Evolutionary conservation across 2,888 invertebrate species (phyloP), one percentile per base, ranked within the genome.

Genomic region (Bursaphelenchus okinawaensis): DNA sequence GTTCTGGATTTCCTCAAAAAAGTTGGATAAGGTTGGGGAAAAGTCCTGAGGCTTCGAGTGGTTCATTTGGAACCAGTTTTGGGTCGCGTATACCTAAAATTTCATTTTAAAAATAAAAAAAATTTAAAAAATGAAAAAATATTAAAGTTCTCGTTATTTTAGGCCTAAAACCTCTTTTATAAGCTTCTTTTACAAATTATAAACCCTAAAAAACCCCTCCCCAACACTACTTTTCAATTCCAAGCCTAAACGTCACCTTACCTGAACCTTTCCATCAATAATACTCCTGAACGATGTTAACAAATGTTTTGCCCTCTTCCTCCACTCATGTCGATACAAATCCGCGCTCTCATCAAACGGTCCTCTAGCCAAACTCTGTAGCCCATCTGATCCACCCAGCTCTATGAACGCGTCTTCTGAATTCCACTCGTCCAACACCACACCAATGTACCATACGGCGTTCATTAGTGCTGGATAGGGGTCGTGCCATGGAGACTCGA

Each of bases 381-480:
- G 29, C 4, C 29, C 52, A 16, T 56, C 67, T 7, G 40, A 1
- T 31, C 50, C 60, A 26, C 51, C 6, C 52, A 59, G 19, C 28
- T 59, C 51, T 23, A 59, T 59, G 40, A 72, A 72, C 26, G 68
- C 68, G n/a, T 59, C 63, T 31, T 56, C 31, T 19, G 58, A 63
- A 40, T 68, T 75, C 72, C 72, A 72, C 16, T 72, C 40, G 23
- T 75, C 74, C 28, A 72, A 56, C 1, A 72, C 62, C n/a, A 68
- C 31, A n/a, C 67, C 55, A 28, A 70, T 27, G 59, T 68, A 72
- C 71, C 68, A 68, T 7, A 72, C 56, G 7, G 72, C 64, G 56
- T 72, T 72, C 62, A 72, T 58, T 22, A 72, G 52, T 51, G 74
- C 74, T 1, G 72, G 75, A 51, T 63, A 74, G 16, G 74, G 74